These are phyloP conservation scores for Meteorus colon DNA, from an alignment of 2,888 invertebrate genomes.

Conservation along the genomic window DNA sequence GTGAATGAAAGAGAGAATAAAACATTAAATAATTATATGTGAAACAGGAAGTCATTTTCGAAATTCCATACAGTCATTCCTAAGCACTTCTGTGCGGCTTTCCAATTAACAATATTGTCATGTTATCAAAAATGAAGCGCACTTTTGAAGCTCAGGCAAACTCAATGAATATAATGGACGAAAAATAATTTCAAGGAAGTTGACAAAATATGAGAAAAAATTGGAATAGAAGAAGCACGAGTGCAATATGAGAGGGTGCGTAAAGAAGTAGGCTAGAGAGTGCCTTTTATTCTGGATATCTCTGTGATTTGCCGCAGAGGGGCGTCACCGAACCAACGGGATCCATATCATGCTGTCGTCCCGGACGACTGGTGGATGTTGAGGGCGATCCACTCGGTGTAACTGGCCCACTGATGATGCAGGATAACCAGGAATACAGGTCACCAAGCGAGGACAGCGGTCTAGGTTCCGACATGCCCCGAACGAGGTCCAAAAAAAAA, in stretches of 20 bases:
- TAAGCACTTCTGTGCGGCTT: conserved; percentile 26
- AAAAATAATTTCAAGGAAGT: neutral
- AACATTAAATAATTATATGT: neutral
- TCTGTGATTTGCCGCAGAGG: conserved; percentile 70
- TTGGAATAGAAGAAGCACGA: conserved; percentile 9
- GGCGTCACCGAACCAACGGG: conserved; percentile 55
- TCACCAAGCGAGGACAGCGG: conserved; percentile 97
- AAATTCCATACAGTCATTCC: neutral
- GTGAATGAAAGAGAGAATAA: neutral
- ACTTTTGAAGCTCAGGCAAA: conserved; percentile 63
- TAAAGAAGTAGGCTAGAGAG: conserved; percentile 38
- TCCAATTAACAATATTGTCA: neutral
- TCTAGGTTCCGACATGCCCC: conserved; percentile 87
- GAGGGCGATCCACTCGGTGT: conserved; percentile 72
- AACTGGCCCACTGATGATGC: conserved; percentile 67
- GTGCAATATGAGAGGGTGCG: conserved; percentile 20
- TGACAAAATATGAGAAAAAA: conserved; percentile 20
- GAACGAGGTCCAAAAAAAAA: conserved; percentile 63
- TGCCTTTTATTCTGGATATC: conserved; percentile 59
- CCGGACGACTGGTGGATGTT: conserved; percentile 71
- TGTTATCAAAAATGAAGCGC: conserved; percentile 11
- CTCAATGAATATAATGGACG: conserved; percentile 52
- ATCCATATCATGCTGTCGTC: conserved; percentile 65
- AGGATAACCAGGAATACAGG: conserved; percentile 82
- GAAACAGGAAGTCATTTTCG: neutral